These are phyloP conservation scores for Chrysolina oricalcia DNA, from an alignment of 2,888 invertebrate genomes.

Conservation along the genomic window DNA sequence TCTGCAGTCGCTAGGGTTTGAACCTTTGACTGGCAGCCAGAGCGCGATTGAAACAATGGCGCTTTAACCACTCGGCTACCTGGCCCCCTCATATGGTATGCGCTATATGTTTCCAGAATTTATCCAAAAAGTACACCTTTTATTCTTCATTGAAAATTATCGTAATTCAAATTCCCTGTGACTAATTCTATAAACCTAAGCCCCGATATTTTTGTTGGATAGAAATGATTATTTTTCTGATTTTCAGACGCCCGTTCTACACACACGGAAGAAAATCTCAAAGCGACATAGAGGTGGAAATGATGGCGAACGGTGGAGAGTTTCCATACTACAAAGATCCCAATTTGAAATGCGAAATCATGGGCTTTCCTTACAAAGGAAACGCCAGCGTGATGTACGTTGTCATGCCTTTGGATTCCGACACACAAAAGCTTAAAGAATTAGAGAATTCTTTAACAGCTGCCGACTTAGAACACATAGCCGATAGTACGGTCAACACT, in stretches of 20 bases:
- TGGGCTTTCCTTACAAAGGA: conserved; percentile 83
- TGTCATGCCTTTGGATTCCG: conserved; percentile 76
- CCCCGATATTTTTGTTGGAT: no score
- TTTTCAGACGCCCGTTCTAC: conserved; percentile 76
- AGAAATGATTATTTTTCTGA: neutral
- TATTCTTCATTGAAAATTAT: no score
- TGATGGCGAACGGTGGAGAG: conserved; percentile 80
- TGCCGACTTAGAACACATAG: conserved; percentile 72
- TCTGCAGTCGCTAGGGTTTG: no score
- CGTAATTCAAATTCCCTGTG: no score
- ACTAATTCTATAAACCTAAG: no score
- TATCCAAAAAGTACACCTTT: no score
- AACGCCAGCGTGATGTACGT: conserved; percentile 79
- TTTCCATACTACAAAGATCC: conserved; percentile 76
- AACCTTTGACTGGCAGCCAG: no score
- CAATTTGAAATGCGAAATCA: conserved; percentile 75
- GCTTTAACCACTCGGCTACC: no score
- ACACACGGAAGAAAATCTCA: conserved; percentile 71
- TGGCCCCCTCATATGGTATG: no score
- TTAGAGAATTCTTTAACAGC: conserved; percentile 73
- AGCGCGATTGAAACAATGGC: no score
- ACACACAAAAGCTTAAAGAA: conserved; percentile 70
- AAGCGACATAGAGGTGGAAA: conserved; percentile 72
- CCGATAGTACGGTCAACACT: conserved; percentile 71
- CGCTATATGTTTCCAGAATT: no score